A percentile compares a stretch with the other conserved stretches of the same genome.
phyloP scores from a whole-genome alignment of 2,113 vertebrate species.

The Porphyrio hochstetteri region DNA sequence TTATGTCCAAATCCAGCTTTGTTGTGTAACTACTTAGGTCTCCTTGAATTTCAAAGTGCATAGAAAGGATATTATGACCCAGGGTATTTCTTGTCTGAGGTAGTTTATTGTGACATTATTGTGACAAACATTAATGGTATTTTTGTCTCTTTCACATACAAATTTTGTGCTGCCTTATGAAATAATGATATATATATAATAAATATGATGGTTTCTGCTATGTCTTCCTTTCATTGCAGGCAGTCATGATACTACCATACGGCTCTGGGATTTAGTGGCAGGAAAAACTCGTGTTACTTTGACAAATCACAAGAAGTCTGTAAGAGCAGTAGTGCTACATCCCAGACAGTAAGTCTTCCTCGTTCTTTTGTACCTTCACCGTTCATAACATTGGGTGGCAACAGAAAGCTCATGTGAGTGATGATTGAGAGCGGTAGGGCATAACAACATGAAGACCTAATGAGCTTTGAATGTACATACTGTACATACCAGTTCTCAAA shows the following conservation, averaged over 20 bases:
- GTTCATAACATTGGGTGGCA: not conserved
- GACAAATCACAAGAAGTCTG: conserved; percentile 98
- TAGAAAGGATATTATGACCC: not conserved
- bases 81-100: not conserved
- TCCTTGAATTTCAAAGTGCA: not conserved
- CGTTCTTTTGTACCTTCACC: not conserved
- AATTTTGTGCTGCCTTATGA: not conserved
- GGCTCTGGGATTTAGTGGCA: conserved; percentile 95
- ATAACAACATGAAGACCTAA: not conserved
- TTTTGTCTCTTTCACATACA: not conserved
- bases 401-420: not conserved
- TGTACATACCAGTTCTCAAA: not conserved
- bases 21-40: not conserved
- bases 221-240: conserved; percentile 71
- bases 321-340: conserved; percentile 90
- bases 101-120: too few species aligned
- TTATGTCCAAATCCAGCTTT: not conserved
- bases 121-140: not conserved
- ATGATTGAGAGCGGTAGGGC: not conserved
- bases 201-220: not conserved
- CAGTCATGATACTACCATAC: conserved; percentile 96
- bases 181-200: not conserved
- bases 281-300: conserved; percentile 97
- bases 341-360: conserved; percentile 89
- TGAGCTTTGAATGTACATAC: not conserved